phyloP scores from a whole-genome alignment of 35 echinoderm and acorn worm genomes.

The Heliocidaris tuberculata region DNA sequence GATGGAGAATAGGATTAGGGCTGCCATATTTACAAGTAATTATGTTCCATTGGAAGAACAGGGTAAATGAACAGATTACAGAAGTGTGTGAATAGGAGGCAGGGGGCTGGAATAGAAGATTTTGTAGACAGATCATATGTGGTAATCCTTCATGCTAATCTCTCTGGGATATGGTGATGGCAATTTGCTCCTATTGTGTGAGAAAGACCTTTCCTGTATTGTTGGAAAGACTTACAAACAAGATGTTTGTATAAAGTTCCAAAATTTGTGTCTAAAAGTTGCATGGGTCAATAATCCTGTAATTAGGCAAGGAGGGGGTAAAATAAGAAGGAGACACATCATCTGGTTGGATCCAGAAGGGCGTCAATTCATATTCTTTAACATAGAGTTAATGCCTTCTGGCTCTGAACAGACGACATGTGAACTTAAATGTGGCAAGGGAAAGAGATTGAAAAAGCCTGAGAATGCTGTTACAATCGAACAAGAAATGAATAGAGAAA shows the following conservation, averaged over 20 bases:
- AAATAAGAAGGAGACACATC: not conserved
- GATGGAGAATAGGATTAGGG: not conserved
- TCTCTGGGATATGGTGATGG: not conserved
- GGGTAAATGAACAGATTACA: not conserved
- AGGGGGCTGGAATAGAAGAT: not conserved
- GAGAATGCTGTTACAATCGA: not conserved
- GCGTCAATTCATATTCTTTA: too few relatives aligned
- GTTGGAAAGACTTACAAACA: conserved; percentile 16
- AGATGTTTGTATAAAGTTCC: not conserved
- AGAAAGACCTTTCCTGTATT: not conserved
- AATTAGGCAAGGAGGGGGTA: not conserved
- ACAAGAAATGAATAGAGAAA: too few relatives aligned
- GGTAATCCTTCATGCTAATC: not conserved
- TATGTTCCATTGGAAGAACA: not conserved
- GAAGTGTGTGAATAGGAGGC: not conserved
- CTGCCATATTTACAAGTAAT: not conserved
- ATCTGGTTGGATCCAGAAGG: too few relatives aligned
- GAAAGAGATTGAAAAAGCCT: not conserved
- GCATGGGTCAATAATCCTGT: not conserved
- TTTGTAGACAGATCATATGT: conserved; percentile 27
- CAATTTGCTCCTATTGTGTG: conserved; percentile 14
- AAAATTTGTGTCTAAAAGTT: not conserved
- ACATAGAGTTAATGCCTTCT: too few relatives aligned
- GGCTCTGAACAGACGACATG: too few relatives aligned
- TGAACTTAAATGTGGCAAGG: not conserved